These are phyloP conservation scores for Fissipunctia ypsillon DNA, from an alignment of 2,888 invertebrate species.

Conservation along the genomic window DNA sequence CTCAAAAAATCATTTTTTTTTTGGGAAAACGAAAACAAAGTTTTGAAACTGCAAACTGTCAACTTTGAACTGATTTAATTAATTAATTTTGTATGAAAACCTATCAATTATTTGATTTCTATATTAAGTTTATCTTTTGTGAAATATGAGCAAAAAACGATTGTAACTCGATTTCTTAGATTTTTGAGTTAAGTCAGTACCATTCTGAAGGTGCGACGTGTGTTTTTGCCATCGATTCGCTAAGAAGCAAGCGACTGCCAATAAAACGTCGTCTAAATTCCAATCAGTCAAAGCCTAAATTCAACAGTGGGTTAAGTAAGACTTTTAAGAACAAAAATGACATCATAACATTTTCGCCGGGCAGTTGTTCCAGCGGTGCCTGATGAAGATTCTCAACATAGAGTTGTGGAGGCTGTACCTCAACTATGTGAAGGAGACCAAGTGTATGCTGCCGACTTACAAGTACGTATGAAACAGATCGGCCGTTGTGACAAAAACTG, in stretches of 20 bases:
- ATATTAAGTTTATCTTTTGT: no score
- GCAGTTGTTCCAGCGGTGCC: conserved; percentile 98
- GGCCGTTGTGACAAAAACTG: background rate
- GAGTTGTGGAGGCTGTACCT: conserved; percentile 99
- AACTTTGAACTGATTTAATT: no score
- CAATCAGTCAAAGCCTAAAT: background rate
- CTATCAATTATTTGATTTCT: no score
- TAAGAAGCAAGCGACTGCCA: background rate
- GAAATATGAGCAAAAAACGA: no score
- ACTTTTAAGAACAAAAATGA: conserved; percentile 12
- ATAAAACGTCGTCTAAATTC: background rate
- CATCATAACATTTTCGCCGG: conserved; percentile 40
- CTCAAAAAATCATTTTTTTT: no score
- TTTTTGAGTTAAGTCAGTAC: no score
- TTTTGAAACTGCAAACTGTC: no score
- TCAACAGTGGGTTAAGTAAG: conserved; percentile 24
- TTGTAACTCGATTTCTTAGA: no score
- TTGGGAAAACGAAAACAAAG: no score
- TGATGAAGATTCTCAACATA: conserved; percentile 99
- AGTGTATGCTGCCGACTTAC: conserved; percentile 97
- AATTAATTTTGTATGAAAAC: no score
- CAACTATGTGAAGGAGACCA: conserved; percentile 99
- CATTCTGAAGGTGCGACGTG: no score
- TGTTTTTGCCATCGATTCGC: background rate
- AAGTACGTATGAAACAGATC: conserved; percentile 92